A percentile compares a stretch with the other conserved stretches of the same genome.
Evolutionary conservation across 2,888 invertebrate species (phyloP).

Genomic region (Entomobrya multifasciata): DNA sequence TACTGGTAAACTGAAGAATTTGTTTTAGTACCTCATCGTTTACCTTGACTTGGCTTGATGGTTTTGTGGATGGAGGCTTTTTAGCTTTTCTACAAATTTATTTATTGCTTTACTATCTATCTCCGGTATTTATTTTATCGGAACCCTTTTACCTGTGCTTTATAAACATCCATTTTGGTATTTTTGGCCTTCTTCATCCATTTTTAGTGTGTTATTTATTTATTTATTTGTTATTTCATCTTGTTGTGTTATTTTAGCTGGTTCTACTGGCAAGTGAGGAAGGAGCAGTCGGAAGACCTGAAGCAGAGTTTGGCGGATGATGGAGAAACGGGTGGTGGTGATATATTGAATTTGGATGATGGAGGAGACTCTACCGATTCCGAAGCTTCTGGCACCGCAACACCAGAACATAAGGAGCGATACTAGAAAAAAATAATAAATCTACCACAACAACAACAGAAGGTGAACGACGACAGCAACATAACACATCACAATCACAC

Average conservation of each 20-base stretch:
- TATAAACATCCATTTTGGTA: too few relatives aligned
- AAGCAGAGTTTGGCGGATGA: slow-evolving; percentile 74
- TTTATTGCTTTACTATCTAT: neutral
- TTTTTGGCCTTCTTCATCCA: too few relatives aligned
- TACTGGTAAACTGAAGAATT: neutral
- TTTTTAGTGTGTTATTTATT: too few relatives aligned
- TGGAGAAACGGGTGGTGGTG: slow-evolving; percentile 74
- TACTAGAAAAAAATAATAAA: slow-evolving; percentile 59
- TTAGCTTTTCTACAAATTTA: slow-evolving; percentile 1
- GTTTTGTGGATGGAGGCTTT: neutral
- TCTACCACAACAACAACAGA: slow-evolving; percentile 7
- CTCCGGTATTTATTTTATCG: neutral
- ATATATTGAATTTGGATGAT: slow-evolving; percentile 75
- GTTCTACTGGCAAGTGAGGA: slow-evolving; percentile 80
- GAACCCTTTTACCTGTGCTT: neutral
- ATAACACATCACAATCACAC: neutral
- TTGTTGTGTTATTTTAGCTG: slow-evolving; percentile 71
- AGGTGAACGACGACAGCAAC: slow-evolving; percentile 12
- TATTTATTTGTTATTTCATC: slow-evolving; percentile 33
- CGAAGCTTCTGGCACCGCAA: slow-evolving; percentile 74
- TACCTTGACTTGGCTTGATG: slow-evolving; percentile 15
- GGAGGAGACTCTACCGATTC: slow-evolving; percentile 76
- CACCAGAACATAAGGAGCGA: slow-evolving; percentile 76
- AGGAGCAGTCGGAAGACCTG: slow-evolving; percentile 78
- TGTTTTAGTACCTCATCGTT: slow-evolving; percentile 31